These are phyloP conservation scores for Bedellia somnulentella DNA, from an alignment of 2,888 invertebrate genomes.

Conservation along the genomic window DNA sequence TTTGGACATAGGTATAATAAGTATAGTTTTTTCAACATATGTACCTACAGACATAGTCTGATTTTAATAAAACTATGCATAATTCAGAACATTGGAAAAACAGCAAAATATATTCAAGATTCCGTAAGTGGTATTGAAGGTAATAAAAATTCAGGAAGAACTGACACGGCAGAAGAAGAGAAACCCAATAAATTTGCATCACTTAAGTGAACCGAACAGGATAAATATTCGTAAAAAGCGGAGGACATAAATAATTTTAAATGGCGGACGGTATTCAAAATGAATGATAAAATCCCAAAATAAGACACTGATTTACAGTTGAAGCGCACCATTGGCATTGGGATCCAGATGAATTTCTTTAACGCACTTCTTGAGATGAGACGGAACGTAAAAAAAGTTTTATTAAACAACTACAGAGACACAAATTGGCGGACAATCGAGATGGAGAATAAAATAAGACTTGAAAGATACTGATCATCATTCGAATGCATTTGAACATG, in stretches of 20 bases:
- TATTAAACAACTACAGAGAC: slow-evolving; percentile 10
- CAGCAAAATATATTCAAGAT: background rate
- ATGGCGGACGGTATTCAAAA: slow-evolving; percentile 19
- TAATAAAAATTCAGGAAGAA: slow-evolving; percentile 7
- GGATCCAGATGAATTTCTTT: slow-evolving; percentile 13
- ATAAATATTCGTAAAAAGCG: too few species aligned
- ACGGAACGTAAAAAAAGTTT: slow-evolving; percentile 11
- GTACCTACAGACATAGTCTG: background rate
- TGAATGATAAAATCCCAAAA: slow-evolving; percentile 15
- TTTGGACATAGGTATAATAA: too few species aligned
- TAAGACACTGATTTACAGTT: slow-evolving; percentile 17
- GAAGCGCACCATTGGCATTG: slow-evolving; percentile 15
- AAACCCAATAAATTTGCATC: too few species aligned
- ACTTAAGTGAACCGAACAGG: too few species aligned
- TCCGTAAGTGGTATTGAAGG: background rate
- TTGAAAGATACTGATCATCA: too few species aligned
- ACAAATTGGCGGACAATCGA: slow-evolving; percentile 6
- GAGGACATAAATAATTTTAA: too few species aligned
- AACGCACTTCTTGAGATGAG: slow-evolving; percentile 12
- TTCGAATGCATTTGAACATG: too few species aligned
- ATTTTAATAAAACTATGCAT: background rate
- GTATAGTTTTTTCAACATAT: too few species aligned
- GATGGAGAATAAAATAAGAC: too few species aligned
- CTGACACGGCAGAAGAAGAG: too few species aligned
- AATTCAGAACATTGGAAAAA: background rate